Percentiles rank a stretch among this genome's conserved stretches.
These are phyloP conservation scores for Tauraco hartlaubi DNA, from an alignment of 2,797 vertebrate species.

Conservation along the genomic window DNA sequence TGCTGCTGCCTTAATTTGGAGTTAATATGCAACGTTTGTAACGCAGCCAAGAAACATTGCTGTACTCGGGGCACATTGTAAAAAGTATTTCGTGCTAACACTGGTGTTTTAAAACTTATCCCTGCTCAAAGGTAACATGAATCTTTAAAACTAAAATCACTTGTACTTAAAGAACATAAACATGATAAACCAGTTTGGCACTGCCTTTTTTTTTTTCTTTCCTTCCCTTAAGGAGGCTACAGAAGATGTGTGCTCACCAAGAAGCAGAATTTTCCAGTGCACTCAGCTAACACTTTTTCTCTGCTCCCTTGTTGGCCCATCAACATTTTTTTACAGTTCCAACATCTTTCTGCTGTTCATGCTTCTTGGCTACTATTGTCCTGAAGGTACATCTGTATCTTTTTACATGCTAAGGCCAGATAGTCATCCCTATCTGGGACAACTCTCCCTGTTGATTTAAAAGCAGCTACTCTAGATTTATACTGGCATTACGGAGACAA, in stretches of 20 bases:
- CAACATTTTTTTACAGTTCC: background rate
- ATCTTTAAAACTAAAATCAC: slow-evolving; percentile 62
- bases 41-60: slow-evolving; percentile 23
- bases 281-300: background rate
- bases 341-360: slow-evolving; percentile 12
- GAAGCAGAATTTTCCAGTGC: background rate
- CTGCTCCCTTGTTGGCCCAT: slow-evolving; percentile 14
- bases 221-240: slow-evolving; percentile 27
- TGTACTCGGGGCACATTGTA: slow-evolving; percentile 47
- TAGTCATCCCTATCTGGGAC: slow-evolving; percentile 20
- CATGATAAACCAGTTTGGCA: slow-evolving; percentile 66
- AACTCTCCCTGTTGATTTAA: slow-evolving; percentile 31
- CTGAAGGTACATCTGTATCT: slow-evolving; percentile 26
- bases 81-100: slow-evolving; percentile 49
- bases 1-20: slow-evolving; percentile 69
- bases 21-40: slow-evolving; percentile 70
- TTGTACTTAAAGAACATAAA: slow-evolving; percentile 58
- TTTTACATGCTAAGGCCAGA: background rate
- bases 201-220: background rate
- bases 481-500: background rate
- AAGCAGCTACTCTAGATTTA: slow-evolving; percentile 43
- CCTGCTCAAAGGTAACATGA: slow-evolving; percentile 64
- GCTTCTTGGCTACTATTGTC: slow-evolving; percentile 24
- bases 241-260: background rate
- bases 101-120: slow-evolving; percentile 52